Evolutionary conservation across 2,797 vertebrate species (phyloP), one percentile per base, ranked within the genome.

Genomic region (Onychomys arenicola): DNA sequence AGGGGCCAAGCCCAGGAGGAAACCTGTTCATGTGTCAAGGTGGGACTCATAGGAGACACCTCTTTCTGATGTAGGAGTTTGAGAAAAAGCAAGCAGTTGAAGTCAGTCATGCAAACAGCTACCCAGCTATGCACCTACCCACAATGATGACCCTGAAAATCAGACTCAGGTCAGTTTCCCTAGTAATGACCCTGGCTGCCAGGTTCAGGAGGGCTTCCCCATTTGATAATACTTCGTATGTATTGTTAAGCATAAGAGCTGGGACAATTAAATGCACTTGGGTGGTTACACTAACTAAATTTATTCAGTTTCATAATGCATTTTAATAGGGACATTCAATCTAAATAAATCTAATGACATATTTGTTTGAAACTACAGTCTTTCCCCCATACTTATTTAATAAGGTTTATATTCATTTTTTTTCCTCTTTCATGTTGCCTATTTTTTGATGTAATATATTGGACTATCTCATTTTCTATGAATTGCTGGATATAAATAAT

Each of bases 371-470:
- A 77, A 19, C 19, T 69, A 37, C 14, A 34, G 49, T 71, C 21
- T 90, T 83, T 77, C 40, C 80, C 92, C 81, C 59, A 34, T 88
- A 19, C 14, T 65, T 93, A 21, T 95, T 49, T 71, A n/a, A 25
- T 11, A n/a, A 40, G 17, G 52, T 92, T 75, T 49, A 69, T 65
- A 11, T 13, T 78, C 52, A 32, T 52, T 49, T 65, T 67, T n/a
- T 55, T 52, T 52, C 52, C 34, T 88, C 27, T 91, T 78, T 19
- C 37, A 87, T 73, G 29, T 65, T 91, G 34, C 61, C 25, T 91
- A 49, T 73, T 91, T 95, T 69, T 75, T 32, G 16, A 67, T 75
- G 73, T 7, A 85, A 49, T 57, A 85, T 63, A 40, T 91, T 89
- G 5, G 49, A 67, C 23, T 52, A 43, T 52, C 73, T 57, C 5